Evolutionary conservation across 2,888 invertebrate species (phyloP), one percentile per base, ranked within the genome.

Genomic region (Metellina segmentata): DNA sequence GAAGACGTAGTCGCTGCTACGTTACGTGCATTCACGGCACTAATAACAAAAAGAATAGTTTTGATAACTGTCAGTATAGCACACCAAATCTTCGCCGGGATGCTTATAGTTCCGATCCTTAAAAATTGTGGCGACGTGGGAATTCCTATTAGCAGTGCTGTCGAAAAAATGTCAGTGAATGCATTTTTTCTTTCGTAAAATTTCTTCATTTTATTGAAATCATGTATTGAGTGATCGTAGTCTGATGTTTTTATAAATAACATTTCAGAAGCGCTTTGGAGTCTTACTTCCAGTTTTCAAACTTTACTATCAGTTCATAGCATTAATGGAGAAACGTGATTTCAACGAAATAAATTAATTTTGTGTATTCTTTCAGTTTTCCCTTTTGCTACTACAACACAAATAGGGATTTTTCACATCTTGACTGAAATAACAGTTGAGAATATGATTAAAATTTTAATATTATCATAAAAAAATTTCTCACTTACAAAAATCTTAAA

Each of bases 81-180:
- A 20, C 90, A 85, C 90, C 90, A 90, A 20, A 90, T n/a, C 71
- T 85, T 90, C 16, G n/a, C 48, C 1, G n/a, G 7, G 19, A 51
- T 51, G 49, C 34, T 51, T 20, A 90, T 7, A 34, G 13, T 20
- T 20, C 19, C 19, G 9, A 19, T n/a, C n/a, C 7, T 16, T 7
- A 90, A 72, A 4, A 77, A 79, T 8, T 52, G 69, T 1, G 69
- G 71, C 8, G 90, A 6, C 11, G 79, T 13, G 6, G 90, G 90
- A 61, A 90, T 49, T 34, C 90, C 90, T 8, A 85, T 19, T 19
- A 81, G 2, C 8, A 90, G n/a, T 52, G 61, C 69, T 4, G n/a
- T n/a, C 6, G 7, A 16, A 81, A 90, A 85, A 48, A 90, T 74
- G 11, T 49, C 49, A n/a, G 0, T 20, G 20, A 90, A 90, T 16